A percentile compares a stretch with the other conserved stretches of the same genome.
These are phyloP conservation scores for Dasyornis broadbenti DNA, from an alignment of 2,113 vertebrate species.

Conservation along the genomic window DNA sequence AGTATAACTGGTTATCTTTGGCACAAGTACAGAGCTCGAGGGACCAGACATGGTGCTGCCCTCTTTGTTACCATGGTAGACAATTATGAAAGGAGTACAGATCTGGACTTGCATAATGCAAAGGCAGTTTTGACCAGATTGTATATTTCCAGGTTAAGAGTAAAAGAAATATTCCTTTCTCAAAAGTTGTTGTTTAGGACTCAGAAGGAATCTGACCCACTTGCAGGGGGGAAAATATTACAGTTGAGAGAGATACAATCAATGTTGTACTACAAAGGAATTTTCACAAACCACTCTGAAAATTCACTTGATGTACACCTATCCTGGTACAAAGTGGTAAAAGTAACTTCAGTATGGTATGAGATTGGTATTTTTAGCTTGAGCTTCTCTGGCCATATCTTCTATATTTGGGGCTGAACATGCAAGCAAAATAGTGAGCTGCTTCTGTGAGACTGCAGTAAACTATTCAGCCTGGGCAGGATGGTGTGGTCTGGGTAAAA, in stretches of 20 bases:
- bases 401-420: not conserved
- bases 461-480: not conserved
- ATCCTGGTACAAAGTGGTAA: not conserved
- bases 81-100: constrained; percentile 39
- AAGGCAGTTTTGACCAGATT: not conserved
- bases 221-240: not conserved
- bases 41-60: not conserved
- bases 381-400: not conserved
- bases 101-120: constrained; percentile 40
- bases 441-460: not conserved
- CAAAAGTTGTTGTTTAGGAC: not conserved
- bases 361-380: not conserved
- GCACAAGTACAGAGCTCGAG: constrained; percentile 23
- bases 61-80: constrained; percentile 12
- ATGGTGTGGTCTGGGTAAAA: rapidly evolving
- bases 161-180: not conserved
- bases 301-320: not conserved
- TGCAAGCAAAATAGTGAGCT: not conserved
- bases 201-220: not conserved
- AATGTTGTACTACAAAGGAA: not conserved
- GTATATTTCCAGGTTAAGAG: constrained; percentile 17
- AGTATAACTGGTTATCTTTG: constrained; percentile 55
- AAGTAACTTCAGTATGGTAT: not conserved
- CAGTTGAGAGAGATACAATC: not conserved
- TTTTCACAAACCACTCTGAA: not conserved